Evolutionary conservation across 2,888 invertebrate genomes (phyloP), one percentile per base, ranked within the genome.

Genomic region (Hydriomena furcata): DNA sequence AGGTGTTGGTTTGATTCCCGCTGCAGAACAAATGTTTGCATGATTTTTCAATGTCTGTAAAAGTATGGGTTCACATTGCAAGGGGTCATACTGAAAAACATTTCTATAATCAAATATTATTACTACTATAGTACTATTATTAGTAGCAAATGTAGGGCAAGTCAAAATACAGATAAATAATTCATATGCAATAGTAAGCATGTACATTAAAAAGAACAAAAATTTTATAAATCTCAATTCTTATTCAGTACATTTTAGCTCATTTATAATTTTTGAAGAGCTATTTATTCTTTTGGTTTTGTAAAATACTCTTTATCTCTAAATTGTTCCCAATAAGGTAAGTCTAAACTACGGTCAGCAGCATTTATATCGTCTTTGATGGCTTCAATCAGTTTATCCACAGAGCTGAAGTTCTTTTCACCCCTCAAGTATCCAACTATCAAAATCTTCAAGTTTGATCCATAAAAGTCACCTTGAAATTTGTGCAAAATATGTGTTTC

Each of bases 401-500:
- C 60, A 0, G 95, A 95, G 10, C 87, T 82, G 71, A 98, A 99
- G 77, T 96, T 94, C 71, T 89, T 92, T 89, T 99, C 98, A 0
- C 95, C 94, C 61, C 99, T 91, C 54, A 99, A 91, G 76, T 95
- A 98, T 10, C 96, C 98, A 43, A 94, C 76, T 51, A 99, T 92
- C 53, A 94, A 93, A 13, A 97, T 93, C 85, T 94, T 95, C 56
- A 99, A 83, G 49, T 88, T 76, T 32, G 94, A 91, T 0, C 95
- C 98, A 84, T 99, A 99, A 69, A 99, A 96, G 82, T 99, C 98
- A 31, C 91, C 73, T 20, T 93, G 91, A 74, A 96, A 98, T 53
- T 94, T 85, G 71, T 98, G 95, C 60, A 99, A 86, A 36, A 99
- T 93, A 75, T 99, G 98, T 0, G 98, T 96, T 91, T 99, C 99